Evolutionary conservation across 2,888 invertebrate species (phyloP), one percentile per base, ranked within the genome.

Genomic region (Galeruca laticollis): DNA sequence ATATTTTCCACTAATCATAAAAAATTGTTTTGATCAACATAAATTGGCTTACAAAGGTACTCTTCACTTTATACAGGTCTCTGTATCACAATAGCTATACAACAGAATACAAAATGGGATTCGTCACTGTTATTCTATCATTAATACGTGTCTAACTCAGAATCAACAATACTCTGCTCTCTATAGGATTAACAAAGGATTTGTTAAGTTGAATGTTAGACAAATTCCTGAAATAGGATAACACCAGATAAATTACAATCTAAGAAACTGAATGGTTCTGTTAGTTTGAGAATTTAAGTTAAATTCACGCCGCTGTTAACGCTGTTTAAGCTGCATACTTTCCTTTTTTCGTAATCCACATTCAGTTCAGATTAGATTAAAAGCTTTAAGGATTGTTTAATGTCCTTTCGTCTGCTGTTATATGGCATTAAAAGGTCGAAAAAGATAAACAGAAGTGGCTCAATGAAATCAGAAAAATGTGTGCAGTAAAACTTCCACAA

Each of bases 171-270:
- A 40, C 56, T 56, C 33, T 31, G 37, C 31, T 51, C 18, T 21
- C 21, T 13, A 21, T 51, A 15, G 26, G 56, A 64, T 64, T 56
- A 64, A 64, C 64, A 64, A 64, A 64, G 64, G 56, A 64, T 64
- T 64, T 56, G 31, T 26, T 56, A 31, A 64, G 54, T 64, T 31
- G 43, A 56, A 64, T 54, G 64, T n/a, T 43, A 43, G 26, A 43
- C 56, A 26, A 15, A 20, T 18, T 11, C 49, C n/a, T n/a, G n/a
- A 20, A 20, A 3, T 10, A 20, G 20, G n/a, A 47, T 15, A 15
- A 40, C 40, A 18, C 37, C 52, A 33, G 35, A 56, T 64, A 64
- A 56, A 64, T 26, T 40, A 64, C 54, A 21, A 64, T 51, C 37
- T 20, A 21, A 33, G 35, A 52, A 15, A n/a, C 51, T 63, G n/a